Conservation (phyloP, 2,888 invertebrate genomes). For the Pomacea canaliculata region DNA sequence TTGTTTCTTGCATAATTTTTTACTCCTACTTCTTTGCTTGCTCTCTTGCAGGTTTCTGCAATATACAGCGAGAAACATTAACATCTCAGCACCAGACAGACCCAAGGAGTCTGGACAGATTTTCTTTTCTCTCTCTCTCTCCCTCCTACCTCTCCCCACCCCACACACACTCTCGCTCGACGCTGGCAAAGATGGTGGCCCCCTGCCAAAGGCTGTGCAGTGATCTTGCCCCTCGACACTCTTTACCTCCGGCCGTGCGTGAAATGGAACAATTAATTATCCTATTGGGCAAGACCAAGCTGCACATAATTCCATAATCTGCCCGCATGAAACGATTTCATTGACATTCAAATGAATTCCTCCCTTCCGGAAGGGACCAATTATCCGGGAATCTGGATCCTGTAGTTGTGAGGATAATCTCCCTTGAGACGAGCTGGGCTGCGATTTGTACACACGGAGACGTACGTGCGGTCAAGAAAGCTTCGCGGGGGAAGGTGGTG, state of each 20-base stretch:
- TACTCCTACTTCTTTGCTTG: too few relatives aligned
- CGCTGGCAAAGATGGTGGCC: not conserved
- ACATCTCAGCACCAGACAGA: too few relatives aligned
- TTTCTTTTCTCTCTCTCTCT: too few relatives aligned
- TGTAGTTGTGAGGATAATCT: not conserved
- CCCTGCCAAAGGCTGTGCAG: not conserved
- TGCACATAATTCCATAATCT: conserved; percentile 17
- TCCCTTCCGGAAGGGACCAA: conserved; percentile 19
- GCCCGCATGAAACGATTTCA: conserved; percentile 7
- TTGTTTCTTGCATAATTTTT: too few relatives aligned
- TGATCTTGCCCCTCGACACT: conserved; percentile 3
- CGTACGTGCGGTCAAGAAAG: not conserved
- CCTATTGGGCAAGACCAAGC: conserved; percentile 4
- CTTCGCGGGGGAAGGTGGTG: too few relatives aligned
- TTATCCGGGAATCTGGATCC: conserved; percentile 4
- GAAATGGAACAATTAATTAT: conserved; percentile 29
- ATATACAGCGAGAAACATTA: too few relatives aligned
- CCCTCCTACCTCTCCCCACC: too few relatives aligned
- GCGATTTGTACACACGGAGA: not conserved
- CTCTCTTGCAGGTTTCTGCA: too few relatives aligned
- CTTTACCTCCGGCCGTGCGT: conserved; percentile 24
- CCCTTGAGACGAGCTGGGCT: conserved; percentile 3
- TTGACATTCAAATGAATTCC: conserved; percentile 20
- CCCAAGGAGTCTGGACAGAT: too few relatives aligned
- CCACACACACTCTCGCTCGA: too few relatives aligned